Evolutionary conservation across 2,888 invertebrate species (phyloP), one percentile per base, ranked within the genome.

Genomic region (Caenorhabditis doughertyi): DNA sequence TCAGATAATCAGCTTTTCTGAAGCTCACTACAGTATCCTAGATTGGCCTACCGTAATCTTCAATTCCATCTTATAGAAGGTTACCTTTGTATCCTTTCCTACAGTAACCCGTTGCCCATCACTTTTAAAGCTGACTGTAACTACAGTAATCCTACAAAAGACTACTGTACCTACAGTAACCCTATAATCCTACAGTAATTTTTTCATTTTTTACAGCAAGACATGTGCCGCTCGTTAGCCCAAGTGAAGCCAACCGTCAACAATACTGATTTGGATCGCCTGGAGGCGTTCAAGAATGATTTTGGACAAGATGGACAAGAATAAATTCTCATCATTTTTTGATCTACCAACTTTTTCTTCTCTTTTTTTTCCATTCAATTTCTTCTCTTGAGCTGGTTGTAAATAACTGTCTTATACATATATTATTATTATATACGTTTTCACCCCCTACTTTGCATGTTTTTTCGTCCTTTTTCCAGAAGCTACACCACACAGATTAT

Each of bases 221-320:
- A 99, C 92, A 96, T 99, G 96, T 92, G 96, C 83, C 94, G 96
- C 91, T 98, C 98, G 0, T 92, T 99, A 88, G 95, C 95, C 8
- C 96, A 96, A 83, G 96, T 97, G 58, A 98, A 98, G 93, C 98
- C 99, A 23, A 98, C 98, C 9, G 98, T 99, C 2, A 98, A 98
- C 92, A 96, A 96, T 84, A 96, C 96, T 23, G 99, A 99, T 92
- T 94, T 99, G 94, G 94, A 94, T 47, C 97, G 96, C 93, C 93
- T 98, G 92, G 95, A 95, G 92, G 96, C 97, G 92, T 99, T 99
- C 93, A 97, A 96, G 93, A 95, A 96, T 92, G 98, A 99, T 93
- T 99, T 99, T 93, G 99, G 99, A 39, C 97, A 98, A 93, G 98
- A 99, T 93, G 98, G 98, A 62, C 87, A 86, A 83, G 83, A 83